These are phyloP conservation scores for Hirtodrosophila alboralis DNA, from an alignment of 2,888 invertebrate species.

Conservation along the genomic window DNA sequence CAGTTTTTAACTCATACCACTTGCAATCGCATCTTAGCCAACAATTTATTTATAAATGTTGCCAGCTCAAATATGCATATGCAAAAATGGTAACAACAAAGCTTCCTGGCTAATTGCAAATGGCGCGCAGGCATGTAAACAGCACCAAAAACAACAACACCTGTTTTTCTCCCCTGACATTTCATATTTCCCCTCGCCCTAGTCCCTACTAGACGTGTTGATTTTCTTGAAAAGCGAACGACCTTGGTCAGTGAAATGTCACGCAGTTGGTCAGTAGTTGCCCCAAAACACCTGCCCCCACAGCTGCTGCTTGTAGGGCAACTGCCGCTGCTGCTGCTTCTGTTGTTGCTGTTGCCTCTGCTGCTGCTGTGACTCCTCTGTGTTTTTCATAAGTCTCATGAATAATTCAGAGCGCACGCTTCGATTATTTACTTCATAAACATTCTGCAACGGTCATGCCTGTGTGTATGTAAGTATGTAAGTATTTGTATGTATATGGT, in stretches of 20 bases:
- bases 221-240: slow-evolving; percentile 37
- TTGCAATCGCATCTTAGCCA: slow-evolving; percentile 3
- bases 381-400: slow-evolving; percentile 76
- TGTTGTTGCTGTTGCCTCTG: slow-evolving; percentile 11
- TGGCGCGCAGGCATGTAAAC: slow-evolving; percentile 40
- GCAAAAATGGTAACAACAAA: slow-evolving; percentile 29
- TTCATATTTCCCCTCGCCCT: not conserved
- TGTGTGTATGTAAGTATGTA: slow-evolving; percentile 1
- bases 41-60: slow-evolving; percentile 41
- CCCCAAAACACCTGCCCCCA: slow-evolving; percentile 17
- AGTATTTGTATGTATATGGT: slow-evolving; percentile 1
- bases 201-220: slow-evolving; percentile 26
- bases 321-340: slow-evolving; percentile 17
- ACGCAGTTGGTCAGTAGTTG: slow-evolving; percentile 51
- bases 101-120: slow-evolving; percentile 63
- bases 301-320: slow-evolving; percentile 35
- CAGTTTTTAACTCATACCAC: no score
- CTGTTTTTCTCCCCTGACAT: not conserved
- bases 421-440: slow-evolving; percentile 82
- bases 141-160: not conserved
- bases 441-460: slow-evolving; percentile 44
- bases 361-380: slow-evolving; percentile 18
- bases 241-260: slow-evolving; percentile 59
- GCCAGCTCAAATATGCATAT: slow-evolving; percentile 53
- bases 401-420: slow-evolving; percentile 79